Percentiles rank a stretch among this genome's conserved stretches.
Conservation (phyloP, 1,140 invertebrate species). For the Heterodera carotae region DNA sequence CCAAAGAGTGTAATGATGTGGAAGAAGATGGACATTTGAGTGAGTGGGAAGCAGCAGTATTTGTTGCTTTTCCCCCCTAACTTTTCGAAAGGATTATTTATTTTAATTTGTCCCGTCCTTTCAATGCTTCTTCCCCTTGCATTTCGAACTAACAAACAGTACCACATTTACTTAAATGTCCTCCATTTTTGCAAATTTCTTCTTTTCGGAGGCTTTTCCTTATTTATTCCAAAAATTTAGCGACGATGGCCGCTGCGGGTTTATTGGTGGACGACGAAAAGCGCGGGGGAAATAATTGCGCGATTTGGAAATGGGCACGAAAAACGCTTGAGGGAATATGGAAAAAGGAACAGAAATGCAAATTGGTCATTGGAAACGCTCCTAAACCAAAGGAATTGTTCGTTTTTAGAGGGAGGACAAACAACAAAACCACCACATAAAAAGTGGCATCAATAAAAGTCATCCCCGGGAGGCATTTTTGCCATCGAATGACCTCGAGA, state of each 20-base stretch:
- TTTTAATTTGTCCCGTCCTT: too few relatives aligned
- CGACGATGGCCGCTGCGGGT: constrained; percentile 38
- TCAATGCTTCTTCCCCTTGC: neutral
- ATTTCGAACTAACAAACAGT: too few relatives aligned
- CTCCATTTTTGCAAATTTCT: neutral
- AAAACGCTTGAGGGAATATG: neutral
- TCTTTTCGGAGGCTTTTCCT: neutral
- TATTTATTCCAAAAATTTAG: constrained; percentile 15
- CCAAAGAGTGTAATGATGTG: neutral
- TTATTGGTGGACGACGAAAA: constrained; percentile 23
- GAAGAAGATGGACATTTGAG: neutral
- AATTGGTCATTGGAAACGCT: neutral
- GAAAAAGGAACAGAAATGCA: neutral
- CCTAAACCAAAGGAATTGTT: neutral
- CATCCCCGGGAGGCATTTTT: neutral
- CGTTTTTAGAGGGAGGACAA: neutral
- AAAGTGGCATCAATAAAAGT: neutral
- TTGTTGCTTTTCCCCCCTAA: neutral
- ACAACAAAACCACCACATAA: neutral
- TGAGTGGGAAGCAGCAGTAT: too few relatives aligned
- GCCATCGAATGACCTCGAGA: neutral
- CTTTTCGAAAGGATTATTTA: too few relatives aligned
- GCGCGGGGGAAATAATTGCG: neutral
- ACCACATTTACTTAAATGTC: neutral
- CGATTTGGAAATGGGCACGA: neutral